Base-by-base conservation (phyloP, 2,797 vertebrate genomes). In the Tapirus indicus region DNA sequence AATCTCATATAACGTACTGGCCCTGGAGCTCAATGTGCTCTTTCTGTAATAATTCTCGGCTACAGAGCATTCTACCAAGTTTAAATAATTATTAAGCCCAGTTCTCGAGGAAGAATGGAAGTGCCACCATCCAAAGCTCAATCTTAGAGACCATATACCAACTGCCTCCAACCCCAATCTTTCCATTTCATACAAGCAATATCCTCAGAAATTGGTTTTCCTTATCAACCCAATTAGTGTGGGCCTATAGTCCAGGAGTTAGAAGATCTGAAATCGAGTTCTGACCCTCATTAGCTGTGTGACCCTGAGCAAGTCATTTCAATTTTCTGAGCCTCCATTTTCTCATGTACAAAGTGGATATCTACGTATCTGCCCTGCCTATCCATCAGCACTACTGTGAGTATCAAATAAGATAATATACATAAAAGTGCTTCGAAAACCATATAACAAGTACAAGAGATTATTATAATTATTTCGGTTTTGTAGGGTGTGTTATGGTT, bases 61-160 rank as follows among this genome's bases (percentile, higher is more conserved):
- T 92, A 49, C 21, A 87, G 25, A 94, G 14, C 27, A 27, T 35
- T 85, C 68, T 64, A 47, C 71, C 1, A 4, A 92, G 49, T 86
- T 56, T 68, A 8, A 66, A 72, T 82, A n/a, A 88, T 85, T 91
- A 52, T 56, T 87, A 62, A 92, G 11, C 83, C 74, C 69, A 68
- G 47, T 71, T 69, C 29, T 79, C 79, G 35, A 96, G 62, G 68
- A 91, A 92, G 29, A 97, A 94, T 23, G 27, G 68, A 92, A 94
- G 23, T 56, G 54, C 87, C 47, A 84, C 14, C 23, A 71, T 47
- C 11, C 62, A 66, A 77, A 93, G n/a, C 14, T 86, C 58, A 94
- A 14, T 35, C 44, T 91, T 90, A 58, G n/a, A 69, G 23, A 86
- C 35, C 29, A 66, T 56, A 80, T 56, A 69, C 44, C 60, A 60